Percentiles rank a stretch among this genome's conserved stretches.
phyloP scores from a whole-genome alignment of 1,140 invertebrate species.

The Pararge aegeria region DNA sequence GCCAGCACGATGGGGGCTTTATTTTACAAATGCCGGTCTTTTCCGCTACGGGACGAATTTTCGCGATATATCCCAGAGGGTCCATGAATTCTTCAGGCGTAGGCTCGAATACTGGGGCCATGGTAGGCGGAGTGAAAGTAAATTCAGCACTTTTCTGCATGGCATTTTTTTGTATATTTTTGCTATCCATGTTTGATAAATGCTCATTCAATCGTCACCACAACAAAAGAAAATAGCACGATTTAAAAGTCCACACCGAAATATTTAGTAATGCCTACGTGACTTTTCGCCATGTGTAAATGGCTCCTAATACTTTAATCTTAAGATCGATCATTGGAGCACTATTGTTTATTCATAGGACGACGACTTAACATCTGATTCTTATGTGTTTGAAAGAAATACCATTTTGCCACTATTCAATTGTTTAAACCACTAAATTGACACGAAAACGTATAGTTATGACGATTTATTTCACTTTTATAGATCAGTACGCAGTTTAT shows the following conservation, averaged over 20 bases:
- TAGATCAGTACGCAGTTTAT: constrained; percentile 1
- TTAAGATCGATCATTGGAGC: constrained; percentile 24
- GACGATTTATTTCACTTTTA: not conserved
- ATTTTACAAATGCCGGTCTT: constrained; percentile 86
- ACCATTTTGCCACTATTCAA: constrained; percentile 22
- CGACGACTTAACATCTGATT: constrained; percentile 17
- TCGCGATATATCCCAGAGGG: constrained; percentile 84
- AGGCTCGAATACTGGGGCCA: constrained; percentile 84
- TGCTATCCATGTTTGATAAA: constrained; percentile 60
- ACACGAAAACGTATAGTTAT: not conserved
- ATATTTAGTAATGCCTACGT: constrained; percentile 61
- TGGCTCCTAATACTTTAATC: constrained; percentile 65
- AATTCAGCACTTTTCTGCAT: constrained; percentile 80
- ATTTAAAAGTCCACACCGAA: constrained; percentile 33
- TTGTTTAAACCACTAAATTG: not conserved
- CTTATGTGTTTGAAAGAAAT: constrained; percentile 11
- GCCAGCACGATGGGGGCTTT: constrained; percentile 89
- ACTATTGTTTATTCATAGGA: constrained; percentile 26
- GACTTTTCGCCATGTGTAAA: constrained; percentile 76
- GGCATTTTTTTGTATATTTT: constrained; percentile 75
- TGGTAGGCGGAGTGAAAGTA: constrained; percentile 81
- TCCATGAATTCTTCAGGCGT: constrained; percentile 85
- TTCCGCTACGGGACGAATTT: constrained; percentile 84
- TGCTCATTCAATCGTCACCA: constrained; percentile 22
- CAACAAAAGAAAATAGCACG: constrained; percentile 15